Conservation (phyloP, 2,113 vertebrate species). For the Barnardius zonarius region DNA sequence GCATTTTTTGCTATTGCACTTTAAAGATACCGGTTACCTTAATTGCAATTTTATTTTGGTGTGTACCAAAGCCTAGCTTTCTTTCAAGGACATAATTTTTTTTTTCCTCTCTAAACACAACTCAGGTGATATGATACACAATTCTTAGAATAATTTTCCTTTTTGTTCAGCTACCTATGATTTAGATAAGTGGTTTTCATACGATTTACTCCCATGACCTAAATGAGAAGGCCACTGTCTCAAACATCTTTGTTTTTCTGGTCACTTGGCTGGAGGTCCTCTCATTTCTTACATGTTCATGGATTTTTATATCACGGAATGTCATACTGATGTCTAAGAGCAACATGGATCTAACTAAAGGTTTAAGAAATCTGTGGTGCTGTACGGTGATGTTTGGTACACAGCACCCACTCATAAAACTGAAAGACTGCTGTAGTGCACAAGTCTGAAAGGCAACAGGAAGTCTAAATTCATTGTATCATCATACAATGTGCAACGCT, state of each 20-base stretch:
- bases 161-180: not conserved
- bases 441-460: not conserved
- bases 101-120: not conserved
- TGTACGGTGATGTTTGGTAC: not conserved
- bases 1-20: not conserved
- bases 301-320: not conserved
- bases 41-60: not conserved
- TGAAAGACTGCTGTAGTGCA: not conserved
- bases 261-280: not conserved
- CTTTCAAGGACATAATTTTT: not conserved
- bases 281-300: not conserved
- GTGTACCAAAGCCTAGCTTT: not conserved
- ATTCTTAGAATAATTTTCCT: not conserved
- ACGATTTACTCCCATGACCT: not conserved
- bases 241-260: fast-evolving
- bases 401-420: not conserved
- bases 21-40: not conserved
- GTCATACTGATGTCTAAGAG: not conserved
- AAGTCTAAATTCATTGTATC: not conserved
- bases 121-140: not conserved
- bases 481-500: not conserved
- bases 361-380: not conserved
- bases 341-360: not conserved
- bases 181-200: not conserved
- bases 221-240: not conserved